Evolutionary conservation across 30 jellyfish, hydroid and myxozoan genomes (phyloP).

Genomic region (Hydractinia symbiolongicarpus): DNA sequence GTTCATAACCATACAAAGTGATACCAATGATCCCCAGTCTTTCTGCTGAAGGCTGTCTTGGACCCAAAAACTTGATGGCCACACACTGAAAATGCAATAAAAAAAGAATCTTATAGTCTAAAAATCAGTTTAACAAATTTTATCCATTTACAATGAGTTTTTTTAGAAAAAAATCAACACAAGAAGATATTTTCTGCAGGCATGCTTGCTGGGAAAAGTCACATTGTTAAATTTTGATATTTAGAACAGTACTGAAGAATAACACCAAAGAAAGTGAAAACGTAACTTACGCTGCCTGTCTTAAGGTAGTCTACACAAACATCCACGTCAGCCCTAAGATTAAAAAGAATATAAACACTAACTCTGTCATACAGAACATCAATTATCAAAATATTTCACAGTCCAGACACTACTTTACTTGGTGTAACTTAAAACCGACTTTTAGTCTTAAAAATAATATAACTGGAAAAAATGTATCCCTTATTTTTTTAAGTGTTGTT

Average conservation of each 20-base stretch:
- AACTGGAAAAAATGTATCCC: too few species aligned
- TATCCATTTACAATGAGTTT: too few species aligned
- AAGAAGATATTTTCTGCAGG: too few species aligned
- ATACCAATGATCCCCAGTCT: constrained; percentile 63
- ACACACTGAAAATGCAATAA: constrained; percentile 49
- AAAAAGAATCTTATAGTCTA: background rate
- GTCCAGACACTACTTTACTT: too few species aligned
- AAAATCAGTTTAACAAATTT: background rate
- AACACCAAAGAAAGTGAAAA: background rate
- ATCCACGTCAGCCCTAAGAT: constrained; percentile 70
- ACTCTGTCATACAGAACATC: too few species aligned
- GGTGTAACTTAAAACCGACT: too few species aligned
- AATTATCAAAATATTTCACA: too few species aligned
- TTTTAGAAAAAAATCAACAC: too few species aligned
- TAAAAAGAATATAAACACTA: too few species aligned
- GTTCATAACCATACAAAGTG: constrained; percentile 70
- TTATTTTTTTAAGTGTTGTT: too few species aligned
- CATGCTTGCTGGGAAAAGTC: too few species aligned
- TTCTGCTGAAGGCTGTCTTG: constrained; percentile 84
- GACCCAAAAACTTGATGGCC: constrained; percentile 59
- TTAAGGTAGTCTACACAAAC: constrained; percentile 60
- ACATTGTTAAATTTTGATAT: background rate
- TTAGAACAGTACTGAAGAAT: background rate
- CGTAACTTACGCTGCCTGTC: constrained; percentile 69
- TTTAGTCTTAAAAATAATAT: too few species aligned